These are phyloP conservation scores for Lynx canadensis DNA, from an alignment of 2,113 vertebrate species.

Conservation along the genomic window DNA sequence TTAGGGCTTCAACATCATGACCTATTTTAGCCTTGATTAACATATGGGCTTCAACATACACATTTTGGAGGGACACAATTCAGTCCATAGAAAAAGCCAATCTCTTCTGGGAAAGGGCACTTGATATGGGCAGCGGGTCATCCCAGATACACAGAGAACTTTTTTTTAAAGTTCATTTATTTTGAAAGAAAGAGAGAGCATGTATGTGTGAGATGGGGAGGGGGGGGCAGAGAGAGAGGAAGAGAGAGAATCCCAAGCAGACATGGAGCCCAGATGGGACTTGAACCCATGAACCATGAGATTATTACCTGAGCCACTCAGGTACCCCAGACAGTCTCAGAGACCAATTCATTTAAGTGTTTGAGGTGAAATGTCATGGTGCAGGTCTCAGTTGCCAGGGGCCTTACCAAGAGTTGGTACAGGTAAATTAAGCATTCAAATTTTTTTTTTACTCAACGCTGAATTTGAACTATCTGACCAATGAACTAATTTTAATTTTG, in stretches of 20 bases:
- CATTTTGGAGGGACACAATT: not conserved
- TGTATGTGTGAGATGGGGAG: too few species aligned
- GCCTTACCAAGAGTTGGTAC: not conserved
- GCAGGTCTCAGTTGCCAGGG: not conserved
- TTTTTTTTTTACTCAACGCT: not conserved
- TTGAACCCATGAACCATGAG: too few species aligned
- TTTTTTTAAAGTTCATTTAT: too few species aligned
- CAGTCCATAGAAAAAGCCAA: not conserved
- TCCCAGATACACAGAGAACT: not conserved
- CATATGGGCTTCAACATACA: not conserved
- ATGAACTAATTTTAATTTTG: not conserved
- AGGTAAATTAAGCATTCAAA: not conserved
- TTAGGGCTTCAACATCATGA: not conserved
- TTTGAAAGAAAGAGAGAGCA: too few species aligned
- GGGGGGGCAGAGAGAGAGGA: too few species aligned
- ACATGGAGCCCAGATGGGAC: too few species aligned
- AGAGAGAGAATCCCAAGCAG: too few species aligned
- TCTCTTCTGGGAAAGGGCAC: not conserved
- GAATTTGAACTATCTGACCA: not conserved
- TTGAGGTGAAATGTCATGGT: not conserved
- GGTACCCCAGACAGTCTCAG: not conserved
- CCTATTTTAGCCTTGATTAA: not conserved
- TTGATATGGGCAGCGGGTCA: not conserved
- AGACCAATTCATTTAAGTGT: not conserved
- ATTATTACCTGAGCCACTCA: too few species aligned